Evolutionary conservation across 1,140 invertebrate species (phyloP), one percentile per base, ranked within the genome.

Genomic region (Trinorchestia longiramus): DNA sequence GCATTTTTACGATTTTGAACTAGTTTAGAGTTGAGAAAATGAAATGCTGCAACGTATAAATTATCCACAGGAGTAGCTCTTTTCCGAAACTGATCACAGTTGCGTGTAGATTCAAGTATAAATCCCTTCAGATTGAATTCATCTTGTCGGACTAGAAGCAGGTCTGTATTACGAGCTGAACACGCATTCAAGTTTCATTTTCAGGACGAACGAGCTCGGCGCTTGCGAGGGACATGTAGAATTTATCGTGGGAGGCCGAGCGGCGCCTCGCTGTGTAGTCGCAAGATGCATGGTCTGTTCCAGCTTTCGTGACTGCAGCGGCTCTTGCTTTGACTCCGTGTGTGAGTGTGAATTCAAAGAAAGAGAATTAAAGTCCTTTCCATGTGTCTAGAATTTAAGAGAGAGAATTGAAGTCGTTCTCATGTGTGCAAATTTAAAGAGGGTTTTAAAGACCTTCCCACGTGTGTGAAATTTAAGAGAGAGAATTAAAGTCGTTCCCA

Each of bases 81-180:
- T 3, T 19, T 77, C 62, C 28, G 36, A 36, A 77, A 77, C 62
- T 19, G 62, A 77, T 77, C 62, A 77, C 62, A 77, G 8, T 77
- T 77, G 62, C 11, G 8, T 77, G 28, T 36, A 23, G 62, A 3
- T 77, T 11, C 62, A 23, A 77, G 62, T 42, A 94, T 28, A 94
- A 94, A 94, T 45, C 44, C 44, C 44, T 45, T 45, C 43, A 43
- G 44, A 94, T 94, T 94, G 92, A 94, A 45, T 94, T 45, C 43
- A 94, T 47, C 92, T 94, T 4, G 43, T 8, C 43, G 41, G 11
- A 41, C 88, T 36, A 15, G 44, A 45, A 45, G 92, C 92, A 94
- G 92, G 92, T 47, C 92, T 94, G 92, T 94, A 94, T 94, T 94
- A 94, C 92, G 92, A 94, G 19, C 92, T 43, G 44, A 94, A 94